Evolutionary conservation across 2,888 invertebrate species (phyloP), one percentile per base, ranked within the genome.

Genomic region (Agrochola circellaris): DNA sequence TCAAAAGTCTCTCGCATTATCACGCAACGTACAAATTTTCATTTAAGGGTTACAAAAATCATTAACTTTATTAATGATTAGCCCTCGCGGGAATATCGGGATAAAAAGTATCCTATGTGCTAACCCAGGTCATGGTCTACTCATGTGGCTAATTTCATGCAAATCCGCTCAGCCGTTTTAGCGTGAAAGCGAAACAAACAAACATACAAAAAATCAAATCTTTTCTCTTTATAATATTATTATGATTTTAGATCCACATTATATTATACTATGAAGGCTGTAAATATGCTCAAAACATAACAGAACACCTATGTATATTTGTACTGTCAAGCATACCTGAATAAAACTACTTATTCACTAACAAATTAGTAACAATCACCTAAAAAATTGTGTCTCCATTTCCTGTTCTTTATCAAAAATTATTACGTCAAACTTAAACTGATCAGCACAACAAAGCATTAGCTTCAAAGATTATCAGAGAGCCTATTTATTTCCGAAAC

Each of bases 1-100:
- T 72, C 72, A 60, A 85, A 73, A 83, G 81, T 79, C 82, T 73
- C 69, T 64, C 54, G 45, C 42, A 60, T 79, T 83, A 80, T 80
- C 78, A 75, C 65, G n/a, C 64, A 48, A 62, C 34, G 45, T 30
- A 71, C 42, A 75, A 66, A 67, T 73, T 75, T 76, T 54, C 8
- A 34, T 54, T 61, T 45, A 23, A n/a, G 20, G 23, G 0, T 11
- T 17, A 2, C 75, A 9, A 15, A 15, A 17, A 62, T 62, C 17
- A 51, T 56, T 56, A 3, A 62, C 56, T 58, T 26, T 23, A 34
- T 13, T n/a, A n/a, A n/a, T n/a, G n/a, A n/a, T n/a, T n/a, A n/a
- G n/a, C n/a, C n/a, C n/a, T n/a, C n/a, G n/a, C n/a, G n/a, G n/a
- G n/a, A n/a, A n/a, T 42, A 9, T 42, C 38, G 9, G 38, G 42